These are phyloP conservation scores for Elephantulus edwardii DNA, from an alignment of 2,113 vertebrate genomes.

Conservation along the genomic window DNA sequence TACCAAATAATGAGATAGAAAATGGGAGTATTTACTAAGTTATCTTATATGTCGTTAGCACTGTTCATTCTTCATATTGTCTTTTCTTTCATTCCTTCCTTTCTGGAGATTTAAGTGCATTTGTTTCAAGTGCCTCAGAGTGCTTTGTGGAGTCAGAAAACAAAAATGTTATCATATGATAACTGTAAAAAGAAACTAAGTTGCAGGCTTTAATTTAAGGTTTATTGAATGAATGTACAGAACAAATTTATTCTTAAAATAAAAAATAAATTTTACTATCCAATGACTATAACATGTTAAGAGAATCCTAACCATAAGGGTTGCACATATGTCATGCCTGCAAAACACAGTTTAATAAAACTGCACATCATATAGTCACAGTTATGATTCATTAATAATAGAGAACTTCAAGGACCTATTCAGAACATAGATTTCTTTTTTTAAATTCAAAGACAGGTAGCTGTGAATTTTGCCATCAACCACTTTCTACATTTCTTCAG, in stretches of 20 bases:
- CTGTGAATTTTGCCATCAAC: slow-evolving; percentile 28
- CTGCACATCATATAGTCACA: neutral
- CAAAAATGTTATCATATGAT: slow-evolving; percentile 45
- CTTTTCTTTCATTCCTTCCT: neutral
- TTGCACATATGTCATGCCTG: no score
- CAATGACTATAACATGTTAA: no score
- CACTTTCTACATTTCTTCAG: no score
- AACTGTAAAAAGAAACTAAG: neutral
- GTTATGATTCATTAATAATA: neutral
- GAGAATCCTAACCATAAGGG: no score
- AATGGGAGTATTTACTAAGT: neutral
- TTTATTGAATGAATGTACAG: slow-evolving; percentile 34
- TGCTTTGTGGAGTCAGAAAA: slow-evolving; percentile 2
- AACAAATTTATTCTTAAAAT: slow-evolving; percentile 6
- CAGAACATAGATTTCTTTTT: slow-evolving; percentile 28
- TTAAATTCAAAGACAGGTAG: neutral
- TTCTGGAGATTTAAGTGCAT: neutral
- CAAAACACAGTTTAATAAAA: no score
- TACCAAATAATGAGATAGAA: no score
- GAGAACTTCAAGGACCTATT: neutral
- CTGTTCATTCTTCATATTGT: neutral
- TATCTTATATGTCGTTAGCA: slow-evolving; percentile 6
- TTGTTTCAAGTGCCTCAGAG: slow-evolving; percentile 2
- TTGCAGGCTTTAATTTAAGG: slow-evolving; percentile 29
- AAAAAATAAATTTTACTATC: no score